phyloP scores from a whole-genome alignment of 2,113 vertebrate genomes.

The crab-eating macaque (Macaca fascicularis) region T2T-MFA8v1.1 NC_088387.1:121636501-121637000 shows the following conservation, averaged over 20 bases:
- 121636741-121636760: background rate
- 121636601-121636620: background rate
- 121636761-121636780: background rate
- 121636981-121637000: background rate
- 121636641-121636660: background rate
- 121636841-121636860: background rate
- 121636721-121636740: background rate
- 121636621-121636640: no score
- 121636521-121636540: background rate
- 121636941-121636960: background rate
- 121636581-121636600: background rate
- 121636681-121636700: background rate
- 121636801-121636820: background rate
- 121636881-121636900: background rate
- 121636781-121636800: background rate
- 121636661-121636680: background rate
- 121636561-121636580: background rate
- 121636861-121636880: background rate
- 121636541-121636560: background rate
- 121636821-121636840: background rate
- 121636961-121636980: background rate
- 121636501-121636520: background rate
- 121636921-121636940: background rate
- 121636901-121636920: background rate
- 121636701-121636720: background rate